Conservation (phyloP, 2,797 vertebrate genomes). For the Danio kyathit region DNA sequence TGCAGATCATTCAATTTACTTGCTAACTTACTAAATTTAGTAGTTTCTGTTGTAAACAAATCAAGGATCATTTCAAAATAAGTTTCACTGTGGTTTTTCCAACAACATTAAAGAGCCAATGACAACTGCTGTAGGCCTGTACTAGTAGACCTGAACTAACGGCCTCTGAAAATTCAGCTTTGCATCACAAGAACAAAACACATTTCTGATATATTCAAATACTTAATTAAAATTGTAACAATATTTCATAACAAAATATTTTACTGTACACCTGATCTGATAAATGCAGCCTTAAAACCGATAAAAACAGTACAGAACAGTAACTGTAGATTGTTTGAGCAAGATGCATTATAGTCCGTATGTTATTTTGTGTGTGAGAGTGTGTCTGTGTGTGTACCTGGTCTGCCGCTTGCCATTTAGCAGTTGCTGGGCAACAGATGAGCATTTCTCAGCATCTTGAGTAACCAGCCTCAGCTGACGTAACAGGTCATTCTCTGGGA, state of each 20-base stretch:
- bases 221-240: not conserved
- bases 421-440: constrained; percentile 91
- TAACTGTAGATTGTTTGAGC: not conserved
- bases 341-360: not conserved
- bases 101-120: too few relatives aligned
- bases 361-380: not conserved
- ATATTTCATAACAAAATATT: not conserved
- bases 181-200: not conserved
- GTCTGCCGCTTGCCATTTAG: constrained; percentile 93
- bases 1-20: not conserved
- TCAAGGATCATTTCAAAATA: not conserved
- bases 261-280: not conserved
- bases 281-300: not conserved
- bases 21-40: too few relatives aligned
- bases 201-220: not conserved
- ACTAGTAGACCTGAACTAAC: not conserved
- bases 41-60: not conserved
- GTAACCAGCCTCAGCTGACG: constrained; percentile 89
- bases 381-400: constrained; percentile 79
- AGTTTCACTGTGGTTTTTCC: too few relatives aligned
- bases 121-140: too few relatives aligned
- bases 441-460: constrained; percentile 93
- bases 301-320: not conserved
- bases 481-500: constrained; percentile 94
- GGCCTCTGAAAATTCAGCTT: not conserved